Conservation (phyloP, 2,888 invertebrate genomes). For the Scelioninae gen. 1 region DNA sequence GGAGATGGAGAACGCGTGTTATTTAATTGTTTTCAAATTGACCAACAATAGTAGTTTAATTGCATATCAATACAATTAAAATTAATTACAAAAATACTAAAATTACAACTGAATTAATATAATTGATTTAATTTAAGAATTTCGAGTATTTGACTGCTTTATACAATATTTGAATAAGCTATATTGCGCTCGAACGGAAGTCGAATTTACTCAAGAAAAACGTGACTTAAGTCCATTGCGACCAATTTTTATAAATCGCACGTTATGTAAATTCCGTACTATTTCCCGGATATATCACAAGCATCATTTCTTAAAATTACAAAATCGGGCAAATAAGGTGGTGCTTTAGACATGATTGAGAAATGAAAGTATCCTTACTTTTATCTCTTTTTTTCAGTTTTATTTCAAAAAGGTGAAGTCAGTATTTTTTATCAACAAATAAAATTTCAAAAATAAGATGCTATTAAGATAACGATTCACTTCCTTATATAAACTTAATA, state of each 20-base stretch:
- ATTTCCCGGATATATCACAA: constrained; percentile 7
- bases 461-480: too few relatives aligned
- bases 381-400: too few relatives aligned
- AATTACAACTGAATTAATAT: background rate
- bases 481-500: too few relatives aligned
- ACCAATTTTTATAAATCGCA: constrained; percentile 33
- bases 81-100: background rate
- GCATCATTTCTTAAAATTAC: constrained; percentile 24
- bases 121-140: constrained; percentile 5
- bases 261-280: constrained; percentile 23
- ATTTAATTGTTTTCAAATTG: constrained; percentile 4
- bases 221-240: constrained; percentile 22
- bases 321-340: background rate
- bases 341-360: background rate
- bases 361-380: background rate
- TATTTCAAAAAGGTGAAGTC: too few relatives aligned
- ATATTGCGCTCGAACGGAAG: constrained; percentile 11
- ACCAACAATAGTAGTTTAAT: background rate
- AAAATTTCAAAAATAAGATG: too few relatives aligned
- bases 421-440: too few relatives aligned
- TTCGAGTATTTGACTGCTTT: constrained; percentile 1
- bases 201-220: constrained; percentile 14
- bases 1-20: background rate
- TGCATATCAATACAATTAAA: background rate
- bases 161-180: constrained; percentile 28